These are phyloP conservation scores for Acromyrmex echinatior DNA, from an alignment of 1,140 invertebrate species.

Conservation along the genomic window DNA sequence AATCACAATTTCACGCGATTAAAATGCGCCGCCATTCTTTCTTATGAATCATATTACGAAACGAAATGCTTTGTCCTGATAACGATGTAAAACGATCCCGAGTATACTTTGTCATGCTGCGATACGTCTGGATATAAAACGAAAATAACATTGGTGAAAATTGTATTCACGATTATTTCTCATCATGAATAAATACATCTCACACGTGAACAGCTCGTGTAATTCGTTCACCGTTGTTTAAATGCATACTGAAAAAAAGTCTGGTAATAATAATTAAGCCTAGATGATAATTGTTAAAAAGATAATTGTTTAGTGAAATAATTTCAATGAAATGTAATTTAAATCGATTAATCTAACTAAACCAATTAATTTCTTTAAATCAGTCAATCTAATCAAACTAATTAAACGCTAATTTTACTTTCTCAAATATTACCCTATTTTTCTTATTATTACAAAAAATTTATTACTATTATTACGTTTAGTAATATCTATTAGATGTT, in stretches of 20 bases:
- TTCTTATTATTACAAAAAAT: too few relatives aligned
- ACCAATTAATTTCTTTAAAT: too few relatives aligned
- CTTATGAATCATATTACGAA: not conserved
- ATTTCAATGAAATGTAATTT: too few relatives aligned
- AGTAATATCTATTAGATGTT: too few relatives aligned
- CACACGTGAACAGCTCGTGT: not conserved
- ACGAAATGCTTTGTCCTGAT: conserved; percentile 26
- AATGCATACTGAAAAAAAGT: not conserved
- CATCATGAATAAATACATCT: not conserved
- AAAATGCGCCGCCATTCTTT: conserved; percentile 30
- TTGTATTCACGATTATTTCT: not conserved
- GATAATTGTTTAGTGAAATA: too few relatives aligned
- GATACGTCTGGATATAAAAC: conserved; percentile 1
- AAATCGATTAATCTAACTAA: too few relatives aligned
- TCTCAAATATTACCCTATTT: too few relatives aligned
- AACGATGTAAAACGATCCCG: conserved; percentile 9
- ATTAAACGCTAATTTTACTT: too few relatives aligned
- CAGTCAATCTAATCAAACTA: too few relatives aligned
- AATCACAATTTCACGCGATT: conserved; percentile 42
- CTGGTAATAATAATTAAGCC: too few relatives aligned
- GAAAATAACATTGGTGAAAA: conserved; percentile 6
- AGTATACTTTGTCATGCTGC: not conserved
- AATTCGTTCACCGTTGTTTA: not conserved
- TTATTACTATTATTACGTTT: too few relatives aligned
- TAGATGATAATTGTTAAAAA: too few relatives aligned